Evolutionary conservation across 2,888 invertebrate species (phyloP), one percentile per base, ranked within the genome.

Genomic region (Rugalucina vietnamica): DNA sequence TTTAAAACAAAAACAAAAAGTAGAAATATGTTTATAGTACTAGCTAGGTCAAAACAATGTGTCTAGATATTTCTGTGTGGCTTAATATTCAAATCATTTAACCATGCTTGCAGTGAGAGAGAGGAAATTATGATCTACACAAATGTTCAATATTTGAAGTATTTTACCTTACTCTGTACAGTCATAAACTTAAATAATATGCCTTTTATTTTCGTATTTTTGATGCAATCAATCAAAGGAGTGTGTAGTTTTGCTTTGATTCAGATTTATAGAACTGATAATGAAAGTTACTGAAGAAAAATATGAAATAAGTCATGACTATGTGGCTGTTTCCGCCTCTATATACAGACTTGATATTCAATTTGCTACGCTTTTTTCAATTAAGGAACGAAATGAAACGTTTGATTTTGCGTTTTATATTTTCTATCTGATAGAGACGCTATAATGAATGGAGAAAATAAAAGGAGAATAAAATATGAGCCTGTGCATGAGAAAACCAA

Each of bases 401-500:
- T 65, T 65, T 65, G 65, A 65, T 65, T 65, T 65, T 65, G 65
- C 65, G 65, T 65, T 65, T 65, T 65, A 65, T 34, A 34, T 34
- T 65, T n/a, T 29, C 34, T 65, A 65, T 65, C 65, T 65, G 65
- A 65, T 65, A 29, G 8, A 65, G 65, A 65, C 65, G 65, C 34
- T 34, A 65, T 34, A 12, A 34, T 65, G 34, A 65, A 32, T 65
- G 65, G 24, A 34, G 57, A 65, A 65, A 65, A 65, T 34, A 18
- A 65, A 24, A 54, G 54, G n/a, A 21, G 34, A 65, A 29, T 29
- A 65, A 65, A 65, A 32, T 65, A n/a, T n/a, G n/a, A n/a, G n/a
- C n/a, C n/a, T n/a, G n/a, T n/a, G n/a, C n/a, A n/a, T n/a, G n/a
- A n/a, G n/a, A n/a, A n/a, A n/a, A n/a, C n/a, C n/a, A n/a, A n/a